phyloP scores from a whole-genome alignment of 92 coral and sea anemone species.

The Porites evermanni region DNA sequence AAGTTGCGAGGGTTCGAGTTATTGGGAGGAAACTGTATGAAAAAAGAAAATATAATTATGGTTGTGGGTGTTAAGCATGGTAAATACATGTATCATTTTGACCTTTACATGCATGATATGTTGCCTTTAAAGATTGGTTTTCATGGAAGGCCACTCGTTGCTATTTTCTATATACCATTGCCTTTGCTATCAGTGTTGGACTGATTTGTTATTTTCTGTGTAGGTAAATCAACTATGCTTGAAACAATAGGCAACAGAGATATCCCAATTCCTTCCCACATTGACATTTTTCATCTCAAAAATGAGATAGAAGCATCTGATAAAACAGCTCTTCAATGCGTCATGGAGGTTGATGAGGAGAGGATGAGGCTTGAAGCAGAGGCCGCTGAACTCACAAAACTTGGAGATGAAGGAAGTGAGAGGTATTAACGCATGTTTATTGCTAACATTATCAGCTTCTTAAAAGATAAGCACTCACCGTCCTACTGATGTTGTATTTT shows the following conservation, averaged over 20 bases:
- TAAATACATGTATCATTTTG: no score
- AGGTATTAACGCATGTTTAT: slow-evolving; percentile 44
- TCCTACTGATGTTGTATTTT: no score
- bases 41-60: no score
- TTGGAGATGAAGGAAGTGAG: slow-evolving; percentile 96
- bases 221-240: slow-evolving; percentile 98
- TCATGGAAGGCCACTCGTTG: no score
- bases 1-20: no score
- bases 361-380: slow-evolving; percentile 89
- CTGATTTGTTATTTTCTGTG: neutral
- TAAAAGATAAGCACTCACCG: neutral
- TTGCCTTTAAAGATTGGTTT: no score
- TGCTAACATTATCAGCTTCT: neutral
- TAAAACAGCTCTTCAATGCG: slow-evolving; percentile 93
- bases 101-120: no score
- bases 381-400: slow-evolving; percentile 87
- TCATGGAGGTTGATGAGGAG: slow-evolving; percentile 97
- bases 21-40: no score
- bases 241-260: slow-evolving; percentile 89
- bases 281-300: slow-evolving; percentile 93
- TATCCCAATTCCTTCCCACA: slow-evolving; percentile 89
- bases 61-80: no score
- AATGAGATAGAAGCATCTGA: slow-evolving; percentile 94
- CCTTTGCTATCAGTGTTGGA: neutral
- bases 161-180: no score